Base-by-base conservation (phyloP, 1,140 invertebrate species). In the Diploscapter pachys region DNA sequence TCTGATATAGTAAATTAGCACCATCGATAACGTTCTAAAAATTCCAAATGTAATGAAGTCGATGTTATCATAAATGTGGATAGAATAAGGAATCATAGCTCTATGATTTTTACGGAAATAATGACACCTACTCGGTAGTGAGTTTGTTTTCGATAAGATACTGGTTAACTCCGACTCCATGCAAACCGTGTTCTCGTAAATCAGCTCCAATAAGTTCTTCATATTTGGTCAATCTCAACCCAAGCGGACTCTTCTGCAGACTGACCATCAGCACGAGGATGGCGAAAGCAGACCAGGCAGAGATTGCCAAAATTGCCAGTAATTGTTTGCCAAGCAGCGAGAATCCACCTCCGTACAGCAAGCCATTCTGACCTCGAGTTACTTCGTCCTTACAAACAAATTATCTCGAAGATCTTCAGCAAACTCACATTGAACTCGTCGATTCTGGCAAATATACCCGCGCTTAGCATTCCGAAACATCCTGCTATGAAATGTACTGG, bases 161-260 rank as follows among this genome's bases (percentile, higher is more conserved):
- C 31, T 72, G 71, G 48, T 77, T 80, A 51, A 83, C 81, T 69
- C 80, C 81, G 49, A 82, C 79, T 9, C 82, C 82, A 54, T 79
- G 77, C 48, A 95, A 91, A 64, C 90, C 89, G 86, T 95, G 93
- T 83, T 95, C 93, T 1, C 91, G 91, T 11, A 94, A 88, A 89
- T 95, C 93, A 9, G 93, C 93, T 3, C 93, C 93, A 1, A 94
- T 84, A 31, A 94, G 87, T 85, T 95, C 93, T 69, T 93, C 92
- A 73, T 92, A 90, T 2, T 90, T 89, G 65, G 90, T 89, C 92
- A 95, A 93, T 54, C 93, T 88, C 69, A 95, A 71, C 51, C 82
- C 92, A 5, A 91, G 31, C 31, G 31, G 31, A 59, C 11, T 11
- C 31, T 31, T 31, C 31, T 31, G 31, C 31, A 31, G 31, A 31